Base-by-base conservation (phyloP, 2,113 vertebrate species). In the Pterocles burchelli region DNA sequence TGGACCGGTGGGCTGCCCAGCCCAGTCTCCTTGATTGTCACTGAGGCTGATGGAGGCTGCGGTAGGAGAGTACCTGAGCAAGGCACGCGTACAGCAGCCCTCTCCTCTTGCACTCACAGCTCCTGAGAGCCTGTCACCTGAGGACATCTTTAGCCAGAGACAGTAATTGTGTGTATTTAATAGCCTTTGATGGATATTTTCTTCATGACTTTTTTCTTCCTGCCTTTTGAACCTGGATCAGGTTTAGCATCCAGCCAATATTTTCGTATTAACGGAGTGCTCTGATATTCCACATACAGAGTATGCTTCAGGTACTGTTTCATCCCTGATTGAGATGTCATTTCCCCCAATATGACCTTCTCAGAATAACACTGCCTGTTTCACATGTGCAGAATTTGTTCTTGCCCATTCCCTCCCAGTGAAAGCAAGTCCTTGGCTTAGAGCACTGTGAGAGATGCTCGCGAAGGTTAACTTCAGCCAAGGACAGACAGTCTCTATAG, bases 241-340 rank as follows among this genome's bases (percentile, higher is more conserved):
- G 13, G 45, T 96, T 95, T 84, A 95, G 51, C 55, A 89, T 59
- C 33, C 43, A 55, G 83, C 29, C 88, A 93, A 67, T 93, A 89
- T 81, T 59, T 86, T 83, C 72, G 58, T 92, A 88, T 86, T 49
- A 51, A 71, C 61, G 20, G 36, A 90, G 51, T 48, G 38, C 26
- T 55, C 34, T 62, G 83, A 81, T 81, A 68, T 76, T 52, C 65
- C 79, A 91, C 12, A 75, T 10, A 67, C 3, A 1, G 63, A 57
- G 45, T 77, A 80, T 84, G 34, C 65, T 87, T 59, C 68, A 63
- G 92, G 88, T 96, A 75, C 58, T 48, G 85, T 95, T 95, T 96
- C 86, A 36, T 78, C 68, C 86, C 71, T 31, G 54, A 26, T 57
- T 7, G 63, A 89, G 88, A 91, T 76, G 71, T 59, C 62, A 26